Percentiles rank a stretch among this genome's conserved stretches.
Conservation (phyloP, 2,113 vertebrate species). For the Hyperoodon ampullatus region DNA sequence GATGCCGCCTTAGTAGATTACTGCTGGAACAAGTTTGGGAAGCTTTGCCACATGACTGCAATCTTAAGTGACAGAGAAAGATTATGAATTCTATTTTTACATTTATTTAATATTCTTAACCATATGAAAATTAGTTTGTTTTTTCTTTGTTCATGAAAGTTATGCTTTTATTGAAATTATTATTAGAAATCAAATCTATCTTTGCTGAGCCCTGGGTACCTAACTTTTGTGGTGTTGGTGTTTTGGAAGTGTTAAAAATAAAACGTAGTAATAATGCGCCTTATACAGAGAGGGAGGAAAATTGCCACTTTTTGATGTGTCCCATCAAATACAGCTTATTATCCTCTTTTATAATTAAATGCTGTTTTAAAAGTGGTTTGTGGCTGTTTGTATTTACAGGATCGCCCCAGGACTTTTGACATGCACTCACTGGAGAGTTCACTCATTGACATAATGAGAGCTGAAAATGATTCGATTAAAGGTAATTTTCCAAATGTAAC, state of each 20-base stretch:
- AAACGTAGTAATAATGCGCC: background rate
- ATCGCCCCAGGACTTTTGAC: slow-evolving; percentile 97
- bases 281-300: background rate
- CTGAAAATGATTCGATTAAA: slow-evolving; percentile 99
- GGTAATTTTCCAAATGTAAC: slow-evolving; percentile 88
- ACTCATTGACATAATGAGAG: slow-evolving; percentile 99
- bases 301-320: background rate
- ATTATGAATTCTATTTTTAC: slow-evolving; percentile 9
- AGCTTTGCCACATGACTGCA: slow-evolving; percentile 9
- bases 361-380: slow-evolving; percentile 71
- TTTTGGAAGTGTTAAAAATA: slow-evolving; percentile 35
- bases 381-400: slow-evolving; percentile 89
- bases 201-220: background rate
- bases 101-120: slow-evolving; percentile 32
- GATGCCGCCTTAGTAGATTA: background rate
- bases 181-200: slow-evolving; percentile 36
- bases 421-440: slow-evolving; percentile 99
- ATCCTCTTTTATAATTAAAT: background rate
- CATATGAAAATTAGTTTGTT: background rate
- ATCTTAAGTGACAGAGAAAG: background rate
- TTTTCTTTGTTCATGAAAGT: slow-evolving; percentile 46
- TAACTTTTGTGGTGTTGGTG: slow-evolving; percentile 40
- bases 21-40: background rate
- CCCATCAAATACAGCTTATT: background rate
- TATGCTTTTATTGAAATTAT: slow-evolving; percentile 41